Percentiles rank a stretch among this genome's conserved stretches.
These are phyloP conservation scores for Erebia aethiops DNA, from an alignment of 2,888 invertebrate species.

Conservation along the genomic window DNA sequence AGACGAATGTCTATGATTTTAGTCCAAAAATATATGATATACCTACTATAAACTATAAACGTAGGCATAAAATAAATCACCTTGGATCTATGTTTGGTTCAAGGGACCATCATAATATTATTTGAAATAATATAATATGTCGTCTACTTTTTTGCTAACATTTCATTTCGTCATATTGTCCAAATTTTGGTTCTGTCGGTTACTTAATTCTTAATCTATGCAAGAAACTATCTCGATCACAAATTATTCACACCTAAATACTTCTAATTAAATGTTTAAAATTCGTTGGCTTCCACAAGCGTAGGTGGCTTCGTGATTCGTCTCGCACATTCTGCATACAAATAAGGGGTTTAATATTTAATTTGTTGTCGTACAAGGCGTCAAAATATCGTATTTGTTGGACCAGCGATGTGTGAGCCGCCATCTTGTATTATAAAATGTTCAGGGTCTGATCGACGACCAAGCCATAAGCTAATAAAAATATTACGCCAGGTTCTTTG, in stretches of 20 bases:
- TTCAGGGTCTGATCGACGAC: not conserved
- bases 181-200: not conserved
- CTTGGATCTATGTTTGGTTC: too few species aligned
- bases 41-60: too few species aligned
- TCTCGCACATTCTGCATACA: slow-evolving; percentile 62
- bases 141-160: too few species aligned
- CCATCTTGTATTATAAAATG: slow-evolving; percentile 25
- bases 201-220: not conserved
- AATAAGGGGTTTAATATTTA: slow-evolving; percentile 69
- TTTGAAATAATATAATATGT: too few species aligned
- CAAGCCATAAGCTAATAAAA: too few species aligned
- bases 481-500: too few species aligned
- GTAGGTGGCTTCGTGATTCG: slow-evolving; percentile 49
- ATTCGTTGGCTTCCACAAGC: slow-evolving; percentile 29
- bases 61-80: too few species aligned
- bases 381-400: slow-evolving; percentile 64
- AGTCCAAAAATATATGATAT: too few species aligned
- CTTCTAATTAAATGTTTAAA: slow-evolving; percentile 17
- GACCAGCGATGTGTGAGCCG: slow-evolving; percentile 49
- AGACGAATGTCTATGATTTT: too few species aligned
- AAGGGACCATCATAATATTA: too few species aligned
- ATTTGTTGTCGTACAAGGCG: slow-evolving; percentile 72
- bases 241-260: slow-evolving; percentile 4
- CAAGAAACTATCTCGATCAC: not conserved
- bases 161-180: too few species aligned